Conservation (phyloP, 2,797 vertebrate genomes). For the Gymnopithys bicolor region DNA sequence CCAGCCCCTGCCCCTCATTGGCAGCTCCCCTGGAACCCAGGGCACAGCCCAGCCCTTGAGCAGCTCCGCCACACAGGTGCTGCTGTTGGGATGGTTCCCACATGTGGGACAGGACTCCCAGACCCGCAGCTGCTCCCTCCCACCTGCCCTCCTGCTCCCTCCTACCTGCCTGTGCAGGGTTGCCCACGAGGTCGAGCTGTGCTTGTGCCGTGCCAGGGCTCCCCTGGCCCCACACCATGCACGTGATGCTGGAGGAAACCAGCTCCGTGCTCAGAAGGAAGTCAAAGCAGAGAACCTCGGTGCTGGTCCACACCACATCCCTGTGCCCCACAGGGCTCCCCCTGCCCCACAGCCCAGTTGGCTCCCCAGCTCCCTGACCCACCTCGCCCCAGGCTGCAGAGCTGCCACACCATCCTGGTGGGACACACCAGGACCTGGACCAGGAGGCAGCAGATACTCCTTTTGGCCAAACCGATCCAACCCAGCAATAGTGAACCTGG, state of each 20-base stretch:
- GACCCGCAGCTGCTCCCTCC: background rate
- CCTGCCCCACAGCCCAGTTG: accelerated
- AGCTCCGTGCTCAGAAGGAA: slow-evolving; percentile 17
- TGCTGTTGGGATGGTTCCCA: accelerated
- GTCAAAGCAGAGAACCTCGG: background rate
- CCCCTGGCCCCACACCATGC: background rate
- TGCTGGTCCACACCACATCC: background rate
- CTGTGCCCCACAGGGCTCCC: accelerated
- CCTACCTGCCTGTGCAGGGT: background rate
- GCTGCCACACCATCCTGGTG: accelerated
- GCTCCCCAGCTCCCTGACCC: background rate
- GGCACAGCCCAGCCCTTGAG: accelerated
- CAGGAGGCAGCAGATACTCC: accelerated
- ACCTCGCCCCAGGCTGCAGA: accelerated
- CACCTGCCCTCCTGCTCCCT: background rate
- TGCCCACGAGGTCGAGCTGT: background rate
- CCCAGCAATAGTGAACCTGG: accelerated
- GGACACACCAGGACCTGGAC: accelerated
- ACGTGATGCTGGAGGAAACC: slow-evolving; percentile 21
- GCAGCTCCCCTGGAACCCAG: background rate
- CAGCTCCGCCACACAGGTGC: accelerated
- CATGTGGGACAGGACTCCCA: accelerated
- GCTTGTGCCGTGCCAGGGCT: background rate
- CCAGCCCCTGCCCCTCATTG: background rate
- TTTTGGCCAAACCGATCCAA: accelerated